Conservation (phyloP, 2,797 vertebrate species). For the Pseudochirops cupreus region DNA sequence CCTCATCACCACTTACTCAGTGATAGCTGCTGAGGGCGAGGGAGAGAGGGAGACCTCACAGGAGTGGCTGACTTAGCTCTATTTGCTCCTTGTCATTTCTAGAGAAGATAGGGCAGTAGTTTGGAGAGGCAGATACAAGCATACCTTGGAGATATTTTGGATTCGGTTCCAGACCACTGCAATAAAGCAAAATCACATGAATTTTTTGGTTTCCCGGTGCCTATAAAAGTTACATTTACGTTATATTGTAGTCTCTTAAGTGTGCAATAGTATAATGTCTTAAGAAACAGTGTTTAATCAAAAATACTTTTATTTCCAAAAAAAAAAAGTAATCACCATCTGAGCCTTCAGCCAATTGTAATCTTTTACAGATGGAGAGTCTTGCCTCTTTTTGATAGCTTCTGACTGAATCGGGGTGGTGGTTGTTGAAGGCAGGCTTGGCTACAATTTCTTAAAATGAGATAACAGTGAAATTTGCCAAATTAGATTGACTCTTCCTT, state of each 20-base stretch:
- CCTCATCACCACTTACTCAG: slow-evolving; percentile 56
- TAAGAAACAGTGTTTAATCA: background rate
- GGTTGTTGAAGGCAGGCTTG: background rate
- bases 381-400: background rate
- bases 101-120: background rate
- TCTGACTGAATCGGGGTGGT: background rate
- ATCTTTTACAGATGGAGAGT: background rate
- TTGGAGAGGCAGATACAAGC: background rate
- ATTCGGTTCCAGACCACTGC: background rate
- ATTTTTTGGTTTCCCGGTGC: background rate
- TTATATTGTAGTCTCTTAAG: background rate
- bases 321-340: background rate
- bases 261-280: background rate
- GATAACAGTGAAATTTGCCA: background rate
- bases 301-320: background rate
- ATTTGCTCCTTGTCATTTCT: background rate
- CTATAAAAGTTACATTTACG: background rate
- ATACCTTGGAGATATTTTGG: background rate
- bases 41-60: slow-evolving; percentile 5
- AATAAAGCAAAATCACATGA: background rate
- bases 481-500: background rate
- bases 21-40: slow-evolving; percentile 19
- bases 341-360: background rate
- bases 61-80: background rate
- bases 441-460: background rate